Evolutionary conservation across 2,113 vertebrate genomes (phyloP).

Genomic region (Indicator indicator): DNA sequence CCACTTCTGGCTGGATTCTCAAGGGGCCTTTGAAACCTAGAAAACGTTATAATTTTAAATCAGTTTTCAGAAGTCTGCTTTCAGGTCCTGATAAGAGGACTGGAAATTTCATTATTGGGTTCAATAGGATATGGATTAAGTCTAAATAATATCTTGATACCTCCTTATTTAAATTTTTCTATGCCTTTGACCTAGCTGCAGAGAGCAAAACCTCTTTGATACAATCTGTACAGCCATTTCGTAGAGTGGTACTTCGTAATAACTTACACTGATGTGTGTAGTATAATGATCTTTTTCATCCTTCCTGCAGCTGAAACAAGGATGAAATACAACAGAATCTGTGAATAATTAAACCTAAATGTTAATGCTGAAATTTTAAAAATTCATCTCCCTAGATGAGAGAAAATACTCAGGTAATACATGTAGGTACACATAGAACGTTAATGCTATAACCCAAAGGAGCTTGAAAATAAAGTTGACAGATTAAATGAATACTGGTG

Average conservation of each 20-base stretch:
- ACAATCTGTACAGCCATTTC: background rate
- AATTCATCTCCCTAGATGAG: background rate
- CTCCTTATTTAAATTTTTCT: background rate
- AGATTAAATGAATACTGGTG: background rate
- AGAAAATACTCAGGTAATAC: background rate
- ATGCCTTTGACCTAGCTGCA: background rate
- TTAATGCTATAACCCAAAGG: background rate
- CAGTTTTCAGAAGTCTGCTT: conserved; percentile 15
- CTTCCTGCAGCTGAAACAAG: background rate
- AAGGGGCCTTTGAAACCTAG: background rate
- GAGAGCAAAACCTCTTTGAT: background rate
- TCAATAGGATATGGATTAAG: background rate
- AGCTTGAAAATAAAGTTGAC: background rate
- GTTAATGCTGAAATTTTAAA: background rate
- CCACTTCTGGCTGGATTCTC: background rate
- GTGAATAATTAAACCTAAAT: background rate
- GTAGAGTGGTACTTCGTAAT: background rate
- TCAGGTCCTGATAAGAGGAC: background rate
- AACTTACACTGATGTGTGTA: background rate
- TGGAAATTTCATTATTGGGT: background rate
- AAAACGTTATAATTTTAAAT: background rate
- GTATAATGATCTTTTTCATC: background rate
- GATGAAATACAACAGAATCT: background rate
- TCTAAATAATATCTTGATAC: background rate
- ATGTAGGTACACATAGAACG: background rate